These are phyloP conservation scores for Trisateles emortualis DNA, from an alignment of 2,888 invertebrate genomes.

Conservation along the genomic window DNA sequence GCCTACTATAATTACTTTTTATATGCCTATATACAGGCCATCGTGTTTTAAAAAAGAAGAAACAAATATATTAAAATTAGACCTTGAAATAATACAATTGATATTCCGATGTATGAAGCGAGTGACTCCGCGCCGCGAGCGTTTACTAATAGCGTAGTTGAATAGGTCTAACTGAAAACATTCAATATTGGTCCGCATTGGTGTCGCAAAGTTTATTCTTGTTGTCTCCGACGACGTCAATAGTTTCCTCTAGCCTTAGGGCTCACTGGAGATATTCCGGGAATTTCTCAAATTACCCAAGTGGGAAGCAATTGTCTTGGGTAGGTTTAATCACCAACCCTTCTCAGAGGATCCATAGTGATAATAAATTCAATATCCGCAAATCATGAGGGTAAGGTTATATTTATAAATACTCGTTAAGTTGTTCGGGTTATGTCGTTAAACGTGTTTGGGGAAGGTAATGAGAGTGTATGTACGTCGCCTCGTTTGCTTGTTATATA, in stretches of 20 bases:
- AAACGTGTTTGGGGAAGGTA: slow-evolving; percentile 15
- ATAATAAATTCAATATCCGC: slow-evolving; percentile 76
- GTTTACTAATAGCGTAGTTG: neutral
- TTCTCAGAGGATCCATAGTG: slow-evolving; percentile 64
- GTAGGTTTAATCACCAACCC: slow-evolving; percentile 73
- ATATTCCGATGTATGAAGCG: neutral
- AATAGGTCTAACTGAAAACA: slow-evolving; percentile 1
- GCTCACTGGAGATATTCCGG: slow-evolving; percentile 48
- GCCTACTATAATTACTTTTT: too few relatives aligned
- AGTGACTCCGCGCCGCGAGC: neutral
- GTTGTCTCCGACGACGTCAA: slow-evolving; percentile 27
- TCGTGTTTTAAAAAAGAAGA: too few relatives aligned
- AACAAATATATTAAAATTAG: too few relatives aligned
- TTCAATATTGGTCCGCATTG: slow-evolving; percentile 9
- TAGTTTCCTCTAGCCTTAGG: slow-evolving; percentile 33
- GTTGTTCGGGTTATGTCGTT: slow-evolving; percentile 17
- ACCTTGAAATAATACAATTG: neutral
- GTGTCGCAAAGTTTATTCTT: slow-evolving; percentile 26
- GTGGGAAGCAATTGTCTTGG: slow-evolving; percentile 62
- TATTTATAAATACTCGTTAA: slow-evolving; percentile 37
- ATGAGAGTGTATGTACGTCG: slow-evolving; percentile 1
- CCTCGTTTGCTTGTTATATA: neutral
- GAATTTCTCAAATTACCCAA: slow-evolving; percentile 61
- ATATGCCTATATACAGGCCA: too few relatives aligned
- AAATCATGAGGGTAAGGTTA: slow-evolving; percentile 60